Conservation (phyloP, 2,797 vertebrate species). For the Onychomys arenicola region DNA sequence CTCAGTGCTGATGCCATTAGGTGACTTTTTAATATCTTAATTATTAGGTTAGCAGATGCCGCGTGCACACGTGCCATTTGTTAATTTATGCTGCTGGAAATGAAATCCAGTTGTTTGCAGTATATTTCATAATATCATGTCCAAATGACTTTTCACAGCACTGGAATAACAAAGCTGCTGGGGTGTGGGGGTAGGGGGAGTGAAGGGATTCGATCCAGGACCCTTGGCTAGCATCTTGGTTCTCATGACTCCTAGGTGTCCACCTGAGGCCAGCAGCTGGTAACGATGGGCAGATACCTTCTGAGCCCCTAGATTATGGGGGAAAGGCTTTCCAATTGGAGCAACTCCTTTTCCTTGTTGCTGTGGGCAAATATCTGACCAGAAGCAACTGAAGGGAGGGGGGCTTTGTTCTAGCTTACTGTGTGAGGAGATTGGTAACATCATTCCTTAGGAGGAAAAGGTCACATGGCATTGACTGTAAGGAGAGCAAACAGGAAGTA, state of each 20-base stretch:
- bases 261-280: not conserved
- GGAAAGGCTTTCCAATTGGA: not conserved
- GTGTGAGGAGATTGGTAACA: not conserved
- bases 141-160: conserved; percentile 54
- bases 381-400: not conserved
- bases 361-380: not conserved
- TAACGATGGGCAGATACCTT: not conserved
- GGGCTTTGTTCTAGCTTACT: not conserved
- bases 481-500: not conserved
- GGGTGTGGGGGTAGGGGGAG: not conserved
- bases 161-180: conserved; percentile 1
- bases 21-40: conserved; percentile 78
- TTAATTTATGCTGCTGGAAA: conserved; percentile 73
- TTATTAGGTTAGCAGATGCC: conserved; percentile 68
- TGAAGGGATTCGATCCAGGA: not conserved
- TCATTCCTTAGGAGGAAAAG: not conserved
- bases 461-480: not conserved
- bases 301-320: not conserved
- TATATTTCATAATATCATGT: conserved; percentile 77
- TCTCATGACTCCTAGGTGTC: not conserved
- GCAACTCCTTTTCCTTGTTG: no score
- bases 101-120: conserved; percentile 76
- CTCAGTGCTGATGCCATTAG: conserved; percentile 61
- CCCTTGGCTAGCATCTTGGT: not conserved
- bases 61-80: conserved; percentile 73